Base-by-base conservation (phyloP, 1,140 invertebrate species). In the Coboldia fuscipes region DNA sequence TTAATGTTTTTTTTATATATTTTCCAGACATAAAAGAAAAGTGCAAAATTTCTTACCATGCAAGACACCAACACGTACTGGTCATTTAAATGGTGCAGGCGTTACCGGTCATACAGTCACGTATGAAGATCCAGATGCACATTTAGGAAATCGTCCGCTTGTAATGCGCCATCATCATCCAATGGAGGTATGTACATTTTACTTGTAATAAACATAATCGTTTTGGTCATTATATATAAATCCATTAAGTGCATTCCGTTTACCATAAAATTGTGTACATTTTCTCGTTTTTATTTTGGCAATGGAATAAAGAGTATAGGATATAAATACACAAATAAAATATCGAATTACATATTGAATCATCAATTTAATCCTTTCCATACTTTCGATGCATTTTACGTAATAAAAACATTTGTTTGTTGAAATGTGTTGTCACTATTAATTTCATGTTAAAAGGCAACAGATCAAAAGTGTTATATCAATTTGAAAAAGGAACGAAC, bases 41-140 rank as follows among this genome's bases (percentile, higher is more conserved):
- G 69, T 73, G 50, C 70, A 72, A 55, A 72, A 70, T 41, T 61
- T 75, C 40, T 54, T 73, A 39, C 71, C 70, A 15, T 73, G 70
- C 55, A 75, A 75, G 51, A 70, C 63, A 29, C 67, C 68, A 22
- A 70, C 66, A 14, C 61, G 65, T 30, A 61, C 46, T 19, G 56
- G 51, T 41, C 54, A 54, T 40, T 51, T 60, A 36, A 64, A 54
- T 19, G 52, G 45, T 30, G 50, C 39, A 39, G 42, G 47, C 45
- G 55, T 51, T 10, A 45, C 55, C 13, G 42, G 37, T 33, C 45
- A 26, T 43, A 45, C 39, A 35, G 62, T 68, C 30, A 62, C 68
- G 36, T 75, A 74, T 55, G 70, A 75, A 54, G 71, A 74, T 55
- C 59, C 51, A 9, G 51, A 54, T 42, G 46, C 48, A 30, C 51